Conservation (phyloP, 2,113 vertebrate species). For the Labeo rohita region DNA sequence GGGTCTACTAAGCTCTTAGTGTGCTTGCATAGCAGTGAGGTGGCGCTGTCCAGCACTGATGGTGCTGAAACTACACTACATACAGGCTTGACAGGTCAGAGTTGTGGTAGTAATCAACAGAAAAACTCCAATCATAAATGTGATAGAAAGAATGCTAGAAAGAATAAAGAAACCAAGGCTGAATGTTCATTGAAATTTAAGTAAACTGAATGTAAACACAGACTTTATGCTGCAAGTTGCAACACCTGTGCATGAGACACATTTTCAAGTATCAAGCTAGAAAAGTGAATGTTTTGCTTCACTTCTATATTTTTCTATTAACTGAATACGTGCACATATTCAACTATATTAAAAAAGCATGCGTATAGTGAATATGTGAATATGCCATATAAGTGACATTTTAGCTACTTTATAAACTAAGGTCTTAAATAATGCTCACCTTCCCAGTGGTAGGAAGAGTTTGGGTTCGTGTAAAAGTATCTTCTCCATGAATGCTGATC, state of each 20-base stretch:
- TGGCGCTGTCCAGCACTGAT: slow-evolving; percentile 34
- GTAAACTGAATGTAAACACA: not conserved
- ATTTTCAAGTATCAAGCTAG: not conserved
- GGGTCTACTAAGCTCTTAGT: not conserved
- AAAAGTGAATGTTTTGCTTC: slow-evolving; percentile 23
- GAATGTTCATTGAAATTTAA: not conserved
- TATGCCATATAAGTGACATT: not conserved
- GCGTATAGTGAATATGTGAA: not conserved
- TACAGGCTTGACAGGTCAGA: not conserved
- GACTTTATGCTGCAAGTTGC: not conserved
- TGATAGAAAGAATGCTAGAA: not conserved
- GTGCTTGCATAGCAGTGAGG: not conserved
- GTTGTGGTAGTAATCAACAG: not conserved
- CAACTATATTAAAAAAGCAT: not conserved
- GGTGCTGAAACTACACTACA: slow-evolving; percentile 35
- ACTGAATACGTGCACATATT: not conserved
- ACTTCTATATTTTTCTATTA: not conserved
- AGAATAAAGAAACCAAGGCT: not conserved
- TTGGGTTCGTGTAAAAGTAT: slow-evolving; percentile 49
- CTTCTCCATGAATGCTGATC: slow-evolving; percentile 52
- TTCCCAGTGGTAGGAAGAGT: slow-evolving; percentile 45
- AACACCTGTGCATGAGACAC: not conserved
- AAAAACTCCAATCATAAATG: not conserved
- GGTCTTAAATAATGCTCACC: slow-evolving; percentile 37
- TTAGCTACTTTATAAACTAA: not conserved